Conservation (phyloP, 2,888 invertebrate species). For the Lepidocyrtinus sp. region DNA sequence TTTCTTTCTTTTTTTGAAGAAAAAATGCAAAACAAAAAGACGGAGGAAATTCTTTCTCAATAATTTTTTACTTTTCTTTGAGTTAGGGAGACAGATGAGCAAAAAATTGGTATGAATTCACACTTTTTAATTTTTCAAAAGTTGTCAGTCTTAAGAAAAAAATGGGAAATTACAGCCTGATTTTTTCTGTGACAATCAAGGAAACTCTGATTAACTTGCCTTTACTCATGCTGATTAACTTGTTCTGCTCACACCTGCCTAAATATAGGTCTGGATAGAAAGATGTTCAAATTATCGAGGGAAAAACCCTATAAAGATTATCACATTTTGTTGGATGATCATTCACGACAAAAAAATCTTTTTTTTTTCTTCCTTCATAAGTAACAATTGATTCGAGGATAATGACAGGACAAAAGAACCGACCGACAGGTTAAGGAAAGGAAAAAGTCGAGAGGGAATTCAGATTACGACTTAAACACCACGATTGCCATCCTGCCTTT, state of each 20-base stretch:
- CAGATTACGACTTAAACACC: conserved; percentile 12
- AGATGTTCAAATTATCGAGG: not conserved
- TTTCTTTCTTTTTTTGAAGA: too few relatives aligned
- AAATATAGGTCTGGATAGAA: not conserved
- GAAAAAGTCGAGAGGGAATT: conserved; percentile 22
- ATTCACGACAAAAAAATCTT: not conserved
- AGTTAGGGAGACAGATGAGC: too few relatives aligned
- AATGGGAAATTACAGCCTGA: too few relatives aligned
- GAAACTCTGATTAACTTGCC: not conserved
- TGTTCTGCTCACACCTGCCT: not conserved
- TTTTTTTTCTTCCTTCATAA: conserved; percentile 5
- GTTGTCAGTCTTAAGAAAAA: too few relatives aligned
- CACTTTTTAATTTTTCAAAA: too few relatives aligned
- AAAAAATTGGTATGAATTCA: too few relatives aligned
- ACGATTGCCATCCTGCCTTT: conserved; percentile 32
- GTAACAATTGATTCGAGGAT: conserved; percentile 12
- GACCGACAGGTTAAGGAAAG: conserved; percentile 1
- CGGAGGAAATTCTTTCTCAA: too few relatives aligned
- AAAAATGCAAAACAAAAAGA: too few relatives aligned
- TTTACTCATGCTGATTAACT: not conserved
- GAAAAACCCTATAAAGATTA: not conserved
- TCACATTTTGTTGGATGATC: not conserved
- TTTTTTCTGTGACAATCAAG: too few relatives aligned
- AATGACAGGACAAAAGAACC: conserved; percentile 30
- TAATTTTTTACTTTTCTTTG: too few relatives aligned